Evolutionary conservation across 2,113 vertebrate species (phyloP), one percentile per base, ranked within the genome.

Genomic region (Craseonycteris thonglongyai): DNA sequence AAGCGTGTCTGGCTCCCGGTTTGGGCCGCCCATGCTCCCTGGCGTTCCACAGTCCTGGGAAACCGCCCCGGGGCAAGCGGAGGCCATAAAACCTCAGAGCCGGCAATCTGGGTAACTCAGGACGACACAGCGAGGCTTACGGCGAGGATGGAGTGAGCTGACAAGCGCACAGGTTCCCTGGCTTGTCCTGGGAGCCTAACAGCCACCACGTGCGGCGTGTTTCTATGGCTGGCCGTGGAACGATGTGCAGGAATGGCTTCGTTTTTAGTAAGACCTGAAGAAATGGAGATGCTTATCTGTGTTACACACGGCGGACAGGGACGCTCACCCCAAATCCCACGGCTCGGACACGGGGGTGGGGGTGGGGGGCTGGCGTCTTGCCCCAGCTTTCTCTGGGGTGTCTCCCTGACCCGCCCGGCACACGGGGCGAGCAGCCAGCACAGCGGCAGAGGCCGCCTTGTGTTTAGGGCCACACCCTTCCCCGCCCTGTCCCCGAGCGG

Each of bases 211-310:
- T 14, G 63, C 5, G 63, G 22, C 83, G 7, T 61, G 3, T 47
- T 92, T 91, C 56, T 68, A 68, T 59, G 51, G 40, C 18, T 65
- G 63, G 38, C 58, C 1, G 1, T 59, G 40, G 47, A 74, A 65
- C 38, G 63, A 88, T 45, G 87, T 83, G 45, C 11, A 68, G 30
- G 21, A 51, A 85, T 49, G 71, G 11, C 63, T 76, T 94, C 71
- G 51, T 49, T 58, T 88, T 80, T 81, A 80, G 28, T 86, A 94
- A 69, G 90, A 89, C 92, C 30, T 72, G 26, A 90, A 76, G 38
- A 81, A 78, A 82, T 82, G n/a, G 38, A 76, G 69, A 91, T 45
- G 66, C 15, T 93, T 59, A 10, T 84, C 80, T 82, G 3, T 63
- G 75, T 86, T 59, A 89, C n/a, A 61, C 66, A n/a, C 10, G 24